phyloP scores from a whole-genome alignment of 2,888 invertebrate genomes.

The Neria commutata region DNA sequence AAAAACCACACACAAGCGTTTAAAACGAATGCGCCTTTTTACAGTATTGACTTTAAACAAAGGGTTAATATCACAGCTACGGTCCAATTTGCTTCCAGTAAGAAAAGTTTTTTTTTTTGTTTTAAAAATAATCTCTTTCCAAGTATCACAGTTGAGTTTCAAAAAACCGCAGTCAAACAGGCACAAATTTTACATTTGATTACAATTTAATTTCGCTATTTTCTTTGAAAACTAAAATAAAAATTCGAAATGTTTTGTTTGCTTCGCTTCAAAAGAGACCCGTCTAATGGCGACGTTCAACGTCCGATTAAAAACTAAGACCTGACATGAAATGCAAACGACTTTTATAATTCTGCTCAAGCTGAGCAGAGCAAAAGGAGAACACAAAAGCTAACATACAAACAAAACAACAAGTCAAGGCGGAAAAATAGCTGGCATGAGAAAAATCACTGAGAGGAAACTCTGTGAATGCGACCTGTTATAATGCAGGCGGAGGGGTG shows the following conservation, averaged over 20 bases:
- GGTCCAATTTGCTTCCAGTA: background rate
- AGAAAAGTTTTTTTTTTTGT: background rate
- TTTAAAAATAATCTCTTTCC: background rate
- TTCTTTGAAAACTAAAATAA: no score
- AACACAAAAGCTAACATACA: background rate
- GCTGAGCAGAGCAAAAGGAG: background rate
- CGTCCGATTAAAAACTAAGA: constrained; percentile 27
- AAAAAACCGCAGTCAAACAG: background rate
- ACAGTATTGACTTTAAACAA: background rate
- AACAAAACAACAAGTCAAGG: no score
- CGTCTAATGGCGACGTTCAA: constrained; percentile 22
- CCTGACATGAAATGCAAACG: background rate
- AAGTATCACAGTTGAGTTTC: constrained; percentile 5
- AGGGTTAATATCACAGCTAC: background rate
- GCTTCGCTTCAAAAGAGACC: background rate
- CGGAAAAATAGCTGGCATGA: no score
- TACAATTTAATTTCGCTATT: constrained; percentile 1
- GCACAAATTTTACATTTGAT: background rate
- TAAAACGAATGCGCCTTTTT: no score
- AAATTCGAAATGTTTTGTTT: background rate
- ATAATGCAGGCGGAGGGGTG: no score
- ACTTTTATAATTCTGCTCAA: constrained; percentile 3
- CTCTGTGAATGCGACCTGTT: no score
- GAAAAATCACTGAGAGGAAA: no score
- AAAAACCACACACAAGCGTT: no score